A percentile compares a stretch with the other conserved stretches of the same genome.
Conservation (phyloP, 2,888 invertebrate genomes). For the Fabriciana adippe region DNA sequence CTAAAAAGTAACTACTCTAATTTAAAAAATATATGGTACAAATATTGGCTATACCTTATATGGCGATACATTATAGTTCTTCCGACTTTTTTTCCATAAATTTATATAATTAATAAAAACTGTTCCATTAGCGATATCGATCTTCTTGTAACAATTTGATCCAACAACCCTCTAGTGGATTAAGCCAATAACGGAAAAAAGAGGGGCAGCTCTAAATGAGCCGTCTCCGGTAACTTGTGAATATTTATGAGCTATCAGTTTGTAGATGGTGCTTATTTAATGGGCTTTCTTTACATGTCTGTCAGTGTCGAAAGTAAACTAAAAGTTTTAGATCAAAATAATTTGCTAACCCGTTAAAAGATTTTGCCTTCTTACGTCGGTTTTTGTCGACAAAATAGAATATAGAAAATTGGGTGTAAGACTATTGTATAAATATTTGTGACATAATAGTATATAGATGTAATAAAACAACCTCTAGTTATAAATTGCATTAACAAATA, state of each 20-base stretch:
- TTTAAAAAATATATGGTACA: no score
- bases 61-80: no score
- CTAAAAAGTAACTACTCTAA: no score
- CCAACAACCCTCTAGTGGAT: constrained; percentile 73
- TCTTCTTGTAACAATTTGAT: constrained; percentile 66
- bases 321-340: constrained; percentile 1
- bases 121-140: constrained; percentile 75
- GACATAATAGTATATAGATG: no score
- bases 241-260: constrained; percentile 77
- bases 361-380: no score
- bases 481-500: not conserved
- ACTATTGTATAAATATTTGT: no score
- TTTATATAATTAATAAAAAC: constrained; percentile 71
- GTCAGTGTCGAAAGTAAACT: constrained; percentile 27
- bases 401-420: no score
- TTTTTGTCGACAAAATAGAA: no score
- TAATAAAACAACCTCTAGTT: not conserved
- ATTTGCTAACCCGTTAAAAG: not conserved
- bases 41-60: no score
- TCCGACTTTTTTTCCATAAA: constrained; percentile 45
- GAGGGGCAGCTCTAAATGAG: constrained; percentile 77
- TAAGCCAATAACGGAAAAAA: constrained; percentile 79
- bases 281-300: constrained; percentile 51
- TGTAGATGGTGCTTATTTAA: constrained; percentile 59
- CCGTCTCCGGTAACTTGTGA: constrained; percentile 75